Percentiles rank a stretch among this genome's conserved stretches.
Conservation (phyloP, 2,797 vertebrate species). For the Avahi laniger region DNA sequence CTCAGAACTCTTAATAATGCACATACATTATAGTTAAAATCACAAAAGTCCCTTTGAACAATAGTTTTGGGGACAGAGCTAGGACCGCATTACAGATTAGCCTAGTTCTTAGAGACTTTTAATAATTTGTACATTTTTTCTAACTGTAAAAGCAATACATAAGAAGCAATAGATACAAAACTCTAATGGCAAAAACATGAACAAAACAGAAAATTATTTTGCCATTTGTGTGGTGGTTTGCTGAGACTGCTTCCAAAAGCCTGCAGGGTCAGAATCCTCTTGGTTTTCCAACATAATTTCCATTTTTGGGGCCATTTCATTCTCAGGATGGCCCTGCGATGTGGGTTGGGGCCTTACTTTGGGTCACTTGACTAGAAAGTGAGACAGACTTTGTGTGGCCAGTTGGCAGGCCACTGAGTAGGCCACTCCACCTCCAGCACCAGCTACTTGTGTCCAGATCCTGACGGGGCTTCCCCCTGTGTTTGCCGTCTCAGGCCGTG, state of each 20-base stretch:
- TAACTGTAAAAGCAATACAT: background rate
- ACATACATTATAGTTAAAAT: constrained; percentile 38
- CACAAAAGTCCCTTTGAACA: constrained; percentile 65
- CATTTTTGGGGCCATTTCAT: background rate
- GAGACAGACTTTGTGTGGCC: background rate
- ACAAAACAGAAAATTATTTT: background rate
- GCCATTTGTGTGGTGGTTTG: background rate
- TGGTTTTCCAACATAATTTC: background rate
- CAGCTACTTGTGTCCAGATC: too few relatives aligned
- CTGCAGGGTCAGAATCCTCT: background rate
- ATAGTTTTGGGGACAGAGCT: background rate
- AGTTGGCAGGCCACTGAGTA: rapidly evolving
- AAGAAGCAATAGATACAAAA: background rate
- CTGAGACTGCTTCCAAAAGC: background rate
- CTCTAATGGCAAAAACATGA: background rate
- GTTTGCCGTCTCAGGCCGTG: background rate
- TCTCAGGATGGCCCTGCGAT: background rate
- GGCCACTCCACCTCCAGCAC: rapidly evolving
- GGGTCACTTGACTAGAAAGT: background rate
- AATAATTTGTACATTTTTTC: background rate
- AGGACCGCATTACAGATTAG: background rate
- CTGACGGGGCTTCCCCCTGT: rapidly evolving
- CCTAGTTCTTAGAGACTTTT: background rate
- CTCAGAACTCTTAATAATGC: constrained; percentile 12
- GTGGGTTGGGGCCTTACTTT: background rate